Percentiles rank a stretch among this genome's conserved stretches.
Evolutionary conservation across 1,140 invertebrate genomes (phyloP).

Genomic region (Trypoxylus dichotomus): DNA sequence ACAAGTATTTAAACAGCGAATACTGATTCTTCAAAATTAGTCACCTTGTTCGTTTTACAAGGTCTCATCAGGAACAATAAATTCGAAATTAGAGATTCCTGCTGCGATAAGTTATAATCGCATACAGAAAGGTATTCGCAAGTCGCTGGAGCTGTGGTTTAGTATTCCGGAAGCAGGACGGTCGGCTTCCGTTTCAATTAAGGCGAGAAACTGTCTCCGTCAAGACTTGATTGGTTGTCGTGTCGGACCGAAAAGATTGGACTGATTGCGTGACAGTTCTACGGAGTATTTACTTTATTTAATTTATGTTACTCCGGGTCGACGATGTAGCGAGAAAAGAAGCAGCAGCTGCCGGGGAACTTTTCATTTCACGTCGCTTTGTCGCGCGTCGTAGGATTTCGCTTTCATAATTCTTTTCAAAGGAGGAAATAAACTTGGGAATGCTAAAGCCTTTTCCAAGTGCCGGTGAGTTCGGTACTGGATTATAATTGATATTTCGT

Average conservation of each 20-base stretch:
- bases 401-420: not conserved
- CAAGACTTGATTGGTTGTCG: constrained; percentile 16
- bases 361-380: not conserved
- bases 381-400: not conserved
- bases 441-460: not conserved
- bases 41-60: too few species aligned
- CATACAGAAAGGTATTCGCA: not conserved
- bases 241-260: constrained; percentile 14
- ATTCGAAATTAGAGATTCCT: too few species aligned
- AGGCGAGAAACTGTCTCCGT: constrained; percentile 24
- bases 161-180: constrained; percentile 5
- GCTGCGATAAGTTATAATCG: too few species aligned
- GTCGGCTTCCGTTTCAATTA: constrained; percentile 14
- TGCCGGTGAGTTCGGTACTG: too few species aligned
- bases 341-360: not conserved
- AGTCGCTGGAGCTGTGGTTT: not conserved
- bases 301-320: constrained; percentile 3
- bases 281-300: constrained; percentile 15
- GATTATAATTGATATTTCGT: too few species aligned
- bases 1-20: too few species aligned
- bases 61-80: too few species aligned
- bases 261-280: constrained; percentile 24
- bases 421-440: not conserved
- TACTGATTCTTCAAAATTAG: too few species aligned
- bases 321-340: not conserved